Evolutionary conservation across 2,888 invertebrate genomes (phyloP), one percentile per base, ranked within the genome.

Genomic region (Drosophila helvetica): DNA sequence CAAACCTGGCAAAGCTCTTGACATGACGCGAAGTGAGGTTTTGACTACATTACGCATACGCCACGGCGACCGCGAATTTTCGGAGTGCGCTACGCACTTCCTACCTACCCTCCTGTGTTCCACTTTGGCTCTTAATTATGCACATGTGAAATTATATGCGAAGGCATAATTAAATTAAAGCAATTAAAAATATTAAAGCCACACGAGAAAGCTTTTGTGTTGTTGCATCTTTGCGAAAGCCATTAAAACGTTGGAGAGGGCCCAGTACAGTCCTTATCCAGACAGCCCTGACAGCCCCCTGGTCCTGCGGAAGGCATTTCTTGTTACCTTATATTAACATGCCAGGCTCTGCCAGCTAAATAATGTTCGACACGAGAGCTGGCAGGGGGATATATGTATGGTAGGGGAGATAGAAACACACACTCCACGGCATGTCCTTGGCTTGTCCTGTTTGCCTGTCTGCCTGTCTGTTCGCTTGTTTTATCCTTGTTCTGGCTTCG

Each of bases 301-400:
- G 18, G 2, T 18, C n/a, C 33, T 56, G 56, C 52, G 56, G 46
- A n/a, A 38, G 46, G 56, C 38, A 54, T 55, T 76, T 58, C 33
- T 5, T 68, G 58, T 62, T 64, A 15, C 51, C 51, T 77, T 65
- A 55, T 57, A 62, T 79, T 71, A 68, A 74, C 65, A 74, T 74
- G 73, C 64, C 77, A 73, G 12, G 69, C 52, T 57, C 50, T 68
- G 18, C 46, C 70, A 71, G 68, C 70, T 62, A 74, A 64, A 79
- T 71, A 64, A 71, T 60, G 60, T 72, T 62, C 58, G 66, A 65
- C 69, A 81, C 43, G 60, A 53, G 42, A 38, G 50, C 52, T 46
- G 46, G 4, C 30, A 19, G 38, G n/a, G 12, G 22, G 45, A 45
- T 17, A 46, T 9, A n/a, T 18, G 53, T 30, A 65, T 12, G 18